Evolutionary conservation across 2,888 invertebrate genomes (phyloP).

Genomic region (Parasteatoda lunata): DNA sequence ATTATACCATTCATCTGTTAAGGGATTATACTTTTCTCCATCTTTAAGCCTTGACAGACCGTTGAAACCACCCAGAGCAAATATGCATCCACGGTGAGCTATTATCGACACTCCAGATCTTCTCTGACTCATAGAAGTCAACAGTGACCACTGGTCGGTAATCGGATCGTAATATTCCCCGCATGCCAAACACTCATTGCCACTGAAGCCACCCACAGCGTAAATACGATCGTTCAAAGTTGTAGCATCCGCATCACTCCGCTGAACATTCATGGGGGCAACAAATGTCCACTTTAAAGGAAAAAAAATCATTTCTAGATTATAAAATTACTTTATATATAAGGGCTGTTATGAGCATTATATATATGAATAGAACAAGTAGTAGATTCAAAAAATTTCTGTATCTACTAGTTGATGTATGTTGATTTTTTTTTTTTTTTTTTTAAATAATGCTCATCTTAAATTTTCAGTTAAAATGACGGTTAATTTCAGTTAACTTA

Average conservation of each 20-base stretch:
- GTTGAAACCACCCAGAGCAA: constrained; percentile 88
- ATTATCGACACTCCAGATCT: constrained; percentile 86
- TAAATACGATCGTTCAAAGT: constrained; percentile 80
- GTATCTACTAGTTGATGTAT: no score
- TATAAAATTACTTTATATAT: no score
- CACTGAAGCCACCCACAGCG: constrained; percentile 87
- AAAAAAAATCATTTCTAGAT: neutral
- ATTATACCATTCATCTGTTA: constrained; percentile 79
- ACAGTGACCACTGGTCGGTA: constrained; percentile 81
- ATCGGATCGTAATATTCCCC: constrained; percentile 84
- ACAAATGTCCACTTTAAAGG: constrained; percentile 73
- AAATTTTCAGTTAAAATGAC: no score
- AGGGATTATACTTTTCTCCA: constrained; percentile 71
- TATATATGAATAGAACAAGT: no score
- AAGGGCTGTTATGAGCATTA: no score
- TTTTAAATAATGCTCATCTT: no score
- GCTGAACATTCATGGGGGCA: constrained; percentile 78
- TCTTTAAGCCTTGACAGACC: constrained; percentile 79
- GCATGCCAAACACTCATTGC: constrained; percentile 83
- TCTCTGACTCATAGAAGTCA: constrained; percentile 80
- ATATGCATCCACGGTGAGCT: constrained; percentile 81
- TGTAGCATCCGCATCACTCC: constrained; percentile 87
- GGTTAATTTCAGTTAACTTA: no score
- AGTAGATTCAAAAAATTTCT: no score
- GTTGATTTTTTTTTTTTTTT: no score